Conservation (phyloP, 2,797 vertebrate genomes). For the Danionella dracula region DNA sequence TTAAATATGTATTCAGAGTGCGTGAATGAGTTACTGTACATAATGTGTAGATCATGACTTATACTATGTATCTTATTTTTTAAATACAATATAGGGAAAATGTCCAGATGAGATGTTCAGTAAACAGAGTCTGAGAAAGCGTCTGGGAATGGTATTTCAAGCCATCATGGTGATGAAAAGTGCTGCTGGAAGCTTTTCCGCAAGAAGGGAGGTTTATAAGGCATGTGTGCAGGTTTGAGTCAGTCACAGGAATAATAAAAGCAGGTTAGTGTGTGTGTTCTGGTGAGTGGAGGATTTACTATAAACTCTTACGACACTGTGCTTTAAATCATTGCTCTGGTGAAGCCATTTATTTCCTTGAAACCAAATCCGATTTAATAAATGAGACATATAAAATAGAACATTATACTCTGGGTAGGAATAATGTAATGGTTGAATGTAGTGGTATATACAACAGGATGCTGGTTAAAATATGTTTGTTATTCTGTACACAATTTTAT, state of each 20-base stretch:
- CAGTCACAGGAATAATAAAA: constrained; percentile 16
- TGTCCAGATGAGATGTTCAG: too few species aligned
- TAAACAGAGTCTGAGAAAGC: not conserved
- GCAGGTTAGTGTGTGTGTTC: not conserved
- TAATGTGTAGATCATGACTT: too few species aligned
- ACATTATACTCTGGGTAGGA: not conserved
- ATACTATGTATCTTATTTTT: too few species aligned
- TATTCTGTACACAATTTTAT: too few species aligned
- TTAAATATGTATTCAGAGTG: too few species aligned
- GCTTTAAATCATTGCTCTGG: not conserved
- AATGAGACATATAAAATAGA: not conserved
- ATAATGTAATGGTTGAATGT: too few species aligned
- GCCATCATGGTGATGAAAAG: not conserved
- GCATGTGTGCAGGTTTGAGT: not conserved
- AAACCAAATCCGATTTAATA: not conserved
- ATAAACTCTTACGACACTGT: not conserved
- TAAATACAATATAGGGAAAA: not conserved
- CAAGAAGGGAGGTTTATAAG: not conserved
- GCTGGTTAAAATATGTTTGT: too few species aligned
- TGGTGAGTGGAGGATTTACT: not conserved
- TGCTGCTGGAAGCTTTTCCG: not conserved
- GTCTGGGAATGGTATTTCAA: not conserved
- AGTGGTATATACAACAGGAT: too few species aligned
- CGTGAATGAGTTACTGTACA: too few species aligned
- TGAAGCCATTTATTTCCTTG: not conserved